Evolutionary conservation across 2,888 invertebrate species (phyloP), one percentile per base, ranked within the genome.

Genomic region (Morpho achilles): DNA sequence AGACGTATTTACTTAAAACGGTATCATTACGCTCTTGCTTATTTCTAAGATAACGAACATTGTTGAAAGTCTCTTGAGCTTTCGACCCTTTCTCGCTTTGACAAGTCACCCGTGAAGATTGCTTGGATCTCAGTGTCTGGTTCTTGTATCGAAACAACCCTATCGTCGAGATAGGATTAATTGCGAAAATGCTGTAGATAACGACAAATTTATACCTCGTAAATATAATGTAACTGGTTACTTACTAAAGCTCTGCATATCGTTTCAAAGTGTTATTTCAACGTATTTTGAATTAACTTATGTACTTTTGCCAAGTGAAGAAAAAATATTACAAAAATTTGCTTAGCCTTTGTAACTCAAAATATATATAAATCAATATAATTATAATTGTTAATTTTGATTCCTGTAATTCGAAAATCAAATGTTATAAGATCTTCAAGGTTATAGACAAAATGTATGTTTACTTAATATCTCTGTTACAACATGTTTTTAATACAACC

Each of bases 51-150:
- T 88, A 90, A 90, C 89, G 87, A 88, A 88, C 88, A 88, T 89
- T 90, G 89, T 90, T 88, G 88, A 88, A 85, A 87, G 83, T 87
- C 87, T 86, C 88, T 81, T 79, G 82, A 85, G 87, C 76, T 80
- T 79, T 54, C 42, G 54, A 88, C 88, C 89, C 88, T 89, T 87
- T 83, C 86, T 81, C 80, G 77, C 89, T 90, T 90, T 90, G 89
- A 88, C 87, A 85, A 89, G 86, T 88, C 87, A 87, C 81, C 86
- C 88, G 88, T 89, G 83, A 88, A 90, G 88, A 88, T 90, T 89
- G 89, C 88, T 88, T 87, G 87, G 88, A 89, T 88, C 89, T 87
- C 69, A 77, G 81, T 73, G 83, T 79, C 84, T 82, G 82, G 84
- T 82, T 86, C 86, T 87, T 83, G 84, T 84, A 82, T 88, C 80